phyloP scores from a whole-genome alignment of 2,113 vertebrate genomes.

The Zosterops hypoxanthus region DNA sequence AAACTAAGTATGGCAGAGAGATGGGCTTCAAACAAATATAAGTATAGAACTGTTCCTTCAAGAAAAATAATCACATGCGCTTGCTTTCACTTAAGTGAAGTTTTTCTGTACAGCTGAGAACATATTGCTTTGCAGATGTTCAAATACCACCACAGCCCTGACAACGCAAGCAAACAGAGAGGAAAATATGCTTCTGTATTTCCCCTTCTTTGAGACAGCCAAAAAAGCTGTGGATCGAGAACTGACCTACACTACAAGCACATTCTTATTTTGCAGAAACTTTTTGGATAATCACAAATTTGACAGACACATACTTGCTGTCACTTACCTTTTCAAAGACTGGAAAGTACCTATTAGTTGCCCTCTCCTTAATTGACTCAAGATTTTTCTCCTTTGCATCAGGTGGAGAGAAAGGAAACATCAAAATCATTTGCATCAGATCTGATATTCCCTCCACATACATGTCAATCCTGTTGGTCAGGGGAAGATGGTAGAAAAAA shows the following conservation, averaged over 20 bases:
- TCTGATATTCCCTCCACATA: slow-evolving; percentile 84
- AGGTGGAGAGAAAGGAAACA: slow-evolving; percentile 68
- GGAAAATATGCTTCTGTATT: not conserved
- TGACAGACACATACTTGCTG: not conserved
- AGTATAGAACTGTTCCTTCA: not conserved
- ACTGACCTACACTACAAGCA: not conserved
- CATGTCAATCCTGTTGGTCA: slow-evolving; percentile 82
- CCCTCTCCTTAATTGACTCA: slow-evolving; percentile 71
- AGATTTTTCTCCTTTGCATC: slow-evolving; percentile 72
- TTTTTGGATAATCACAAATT: not conserved
- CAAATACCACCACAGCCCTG: not conserved
- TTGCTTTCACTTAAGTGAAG: not conserved
- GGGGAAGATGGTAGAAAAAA: not conserved
- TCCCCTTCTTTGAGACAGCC: not conserved
- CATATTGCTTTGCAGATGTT: not conserved
- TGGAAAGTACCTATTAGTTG: slow-evolving; percentile 81
- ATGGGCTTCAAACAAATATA: not conserved
- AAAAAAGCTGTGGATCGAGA: not conserved
- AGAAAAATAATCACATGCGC: not conserved
- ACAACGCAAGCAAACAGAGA: not conserved
- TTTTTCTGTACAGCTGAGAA: not conserved
- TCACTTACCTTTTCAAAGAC: slow-evolving; percentile 86
- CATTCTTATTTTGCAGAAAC: not conserved
- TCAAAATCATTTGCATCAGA: slow-evolving; percentile 81
- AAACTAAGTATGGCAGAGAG: not conserved